Conservation (phyloP, 2,797 vertebrate genomes). For the Eremophila alpestris region DNA sequence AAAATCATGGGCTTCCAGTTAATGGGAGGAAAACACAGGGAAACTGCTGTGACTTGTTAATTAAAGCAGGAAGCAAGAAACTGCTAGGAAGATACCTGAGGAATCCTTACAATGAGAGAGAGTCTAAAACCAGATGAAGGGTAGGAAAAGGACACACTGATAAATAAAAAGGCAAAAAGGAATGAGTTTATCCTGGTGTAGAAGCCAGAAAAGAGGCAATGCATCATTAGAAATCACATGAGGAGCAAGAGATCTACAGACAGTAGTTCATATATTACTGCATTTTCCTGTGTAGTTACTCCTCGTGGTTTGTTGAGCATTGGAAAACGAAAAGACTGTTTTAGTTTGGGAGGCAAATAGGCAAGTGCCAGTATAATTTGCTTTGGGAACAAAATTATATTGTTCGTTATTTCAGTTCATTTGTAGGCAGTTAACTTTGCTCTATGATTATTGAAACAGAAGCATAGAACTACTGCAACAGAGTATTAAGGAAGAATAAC, state of each 20-base stretch:
- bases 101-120: neutral
- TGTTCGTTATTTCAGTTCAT: conserved; percentile 30
- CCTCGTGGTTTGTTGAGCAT: neutral
- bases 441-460: neutral
- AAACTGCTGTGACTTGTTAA: neutral
- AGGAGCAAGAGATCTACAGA: neutral
- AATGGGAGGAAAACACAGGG: neutral
- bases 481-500: conserved; percentile 40
- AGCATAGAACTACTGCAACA: conserved; percentile 29
- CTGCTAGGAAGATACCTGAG: neutral
- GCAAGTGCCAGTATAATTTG: neutral
- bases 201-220: neutral
- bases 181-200: neutral
- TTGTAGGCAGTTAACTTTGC: conserved; percentile 34
- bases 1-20: neutral
- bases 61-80: neutral
- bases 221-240: neutral
- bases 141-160: neutral
- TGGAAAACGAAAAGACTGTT: neutral
- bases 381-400: neutral
- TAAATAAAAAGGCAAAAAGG: neutral
- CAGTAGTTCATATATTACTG: neutral
- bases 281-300: neutral
- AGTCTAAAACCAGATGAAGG: neutral
- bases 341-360: neutral